Evolutionary conservation across 2,797 vertebrate genomes (phyloP).

Genomic region (Neosalanx taihuensis): DNA sequence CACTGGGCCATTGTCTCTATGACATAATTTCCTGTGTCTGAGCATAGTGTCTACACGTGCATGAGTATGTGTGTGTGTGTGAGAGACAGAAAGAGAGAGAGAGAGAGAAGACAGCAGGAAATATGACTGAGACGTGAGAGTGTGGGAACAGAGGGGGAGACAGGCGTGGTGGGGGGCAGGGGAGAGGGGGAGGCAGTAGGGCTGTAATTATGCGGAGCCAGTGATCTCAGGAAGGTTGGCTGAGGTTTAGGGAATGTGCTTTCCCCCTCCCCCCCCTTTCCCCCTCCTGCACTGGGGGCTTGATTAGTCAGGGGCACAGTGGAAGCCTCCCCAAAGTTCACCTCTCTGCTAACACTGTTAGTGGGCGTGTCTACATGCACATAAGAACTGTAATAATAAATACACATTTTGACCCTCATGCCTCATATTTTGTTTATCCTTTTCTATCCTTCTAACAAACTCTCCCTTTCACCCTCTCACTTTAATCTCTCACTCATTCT

Average conservation of each 20-base stretch:
- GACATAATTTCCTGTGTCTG: conserved; percentile 7
- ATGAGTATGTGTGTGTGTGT: conserved; percentile 7
- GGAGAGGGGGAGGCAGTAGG: conserved; percentile 21
- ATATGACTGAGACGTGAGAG: conserved; percentile 4
- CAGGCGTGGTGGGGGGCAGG: not conserved
- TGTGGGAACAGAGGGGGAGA: conserved; percentile 5
- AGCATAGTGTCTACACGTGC: not conserved
- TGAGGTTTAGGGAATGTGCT: conserved; percentile 39
- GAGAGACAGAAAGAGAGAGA: not conserved
- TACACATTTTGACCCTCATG: conserved; percentile 31
- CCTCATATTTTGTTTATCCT: conserved; percentile 1
- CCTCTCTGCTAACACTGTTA: conserved; percentile 18
- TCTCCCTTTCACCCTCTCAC: conserved; percentile 11
- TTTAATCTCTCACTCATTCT: conserved; percentile 23
- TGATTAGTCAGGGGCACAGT: not conserved
- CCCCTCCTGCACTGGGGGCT: not conserved
- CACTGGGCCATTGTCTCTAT: conserved; percentile 11
- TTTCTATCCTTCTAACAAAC: conserved; percentile 10
- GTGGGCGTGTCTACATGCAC: conserved; percentile 18
- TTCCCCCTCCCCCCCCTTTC: conserved; percentile 5
- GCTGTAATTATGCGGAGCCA: conserved; percentile 52
- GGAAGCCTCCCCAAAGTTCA: conserved; percentile 15
- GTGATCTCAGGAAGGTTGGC: conserved; percentile 45
- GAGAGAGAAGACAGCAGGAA: not conserved
- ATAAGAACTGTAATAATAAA: conserved; percentile 28